Evolutionary conservation across 1,140 invertebrate species (phyloP), one percentile per base, ranked within the genome.

Genomic region (Zaprionus gabonicus): DNA sequence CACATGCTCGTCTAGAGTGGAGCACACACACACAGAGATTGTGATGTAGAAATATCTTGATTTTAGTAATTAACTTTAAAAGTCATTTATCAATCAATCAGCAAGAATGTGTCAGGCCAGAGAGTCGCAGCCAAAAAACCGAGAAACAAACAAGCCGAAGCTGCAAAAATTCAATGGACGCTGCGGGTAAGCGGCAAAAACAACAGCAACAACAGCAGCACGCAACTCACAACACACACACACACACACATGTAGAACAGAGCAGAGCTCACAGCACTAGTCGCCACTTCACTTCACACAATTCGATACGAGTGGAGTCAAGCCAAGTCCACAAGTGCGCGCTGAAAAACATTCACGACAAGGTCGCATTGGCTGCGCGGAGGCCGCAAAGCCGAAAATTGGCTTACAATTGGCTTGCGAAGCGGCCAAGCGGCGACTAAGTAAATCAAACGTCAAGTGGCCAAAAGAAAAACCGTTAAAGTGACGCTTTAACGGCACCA

Each of bases 351-450:
- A 75, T 75, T 74, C 68, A 72, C 65, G 76, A 79, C 76, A 87
- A 87, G 84, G 76, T 83, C 80, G 80, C 63, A 63, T 53, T 55
- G 12, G 62, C 62, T 36, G 20, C 60, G 62, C 38, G 64, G 49
- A 58, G 63, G 63, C 71, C 62, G 63, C 41, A 63, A 74, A 73
- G 62, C 66, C 66, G 84, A 88, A 84, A 88, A 88, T 88, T 88
- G 84, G 84, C 84, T 88, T 88, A 88, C 85, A 88, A 88, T 88
- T 88, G 84, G 85, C 82, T 82, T 73, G 84, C 71, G 77, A 90
- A 87, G 84, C 87, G 84, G 74, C 62, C 69, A 73, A 70, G 77
- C 73, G 68, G 36, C 70, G 70, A 78, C 76, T 81, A 75, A 81
- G 76, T 76, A 79, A 81, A 75, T 78, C 71, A 74, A 81, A 76